Conservation (phyloP, 2,888 invertebrate genomes). For the Lycocerus yunnanus region DNA sequence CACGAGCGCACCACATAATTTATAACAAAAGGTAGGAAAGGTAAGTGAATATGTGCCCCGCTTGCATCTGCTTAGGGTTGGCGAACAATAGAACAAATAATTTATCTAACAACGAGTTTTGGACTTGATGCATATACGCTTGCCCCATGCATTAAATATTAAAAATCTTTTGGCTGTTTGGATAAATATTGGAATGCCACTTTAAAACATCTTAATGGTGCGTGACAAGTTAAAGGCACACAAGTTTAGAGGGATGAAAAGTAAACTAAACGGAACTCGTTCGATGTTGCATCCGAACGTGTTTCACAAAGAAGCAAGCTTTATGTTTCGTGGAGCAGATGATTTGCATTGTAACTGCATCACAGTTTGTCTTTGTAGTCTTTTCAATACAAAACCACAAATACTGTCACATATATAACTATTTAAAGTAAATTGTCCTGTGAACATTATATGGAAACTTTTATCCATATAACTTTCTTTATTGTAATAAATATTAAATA, state of each 20-base stretch:
- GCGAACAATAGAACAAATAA: constrained; percentile 18
- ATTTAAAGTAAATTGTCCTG: constrained; percentile 1
- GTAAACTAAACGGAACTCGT: constrained; percentile 28
- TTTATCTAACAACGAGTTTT: constrained; percentile 19
- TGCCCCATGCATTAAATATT: constrained; percentile 7
- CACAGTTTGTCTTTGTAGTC: constrained; percentile 18
- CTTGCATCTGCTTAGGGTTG: constrained; percentile 18
- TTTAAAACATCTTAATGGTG: constrained; percentile 30
- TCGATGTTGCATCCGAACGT: constrained; percentile 18
- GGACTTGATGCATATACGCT: constrained; percentile 5
- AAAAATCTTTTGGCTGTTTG: constrained; percentile 19
- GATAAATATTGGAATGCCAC: constrained; percentile 25
- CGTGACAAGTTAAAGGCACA: constrained; percentile 24
- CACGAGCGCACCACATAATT: constrained; percentile 17
- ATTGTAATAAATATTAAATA: neutral
- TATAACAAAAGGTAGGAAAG: constrained; percentile 11
- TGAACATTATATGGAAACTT: neutral
- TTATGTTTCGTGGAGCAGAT: constrained; percentile 23
- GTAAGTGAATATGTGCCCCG: constrained; percentile 5
- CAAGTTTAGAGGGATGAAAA: constrained; percentile 24
- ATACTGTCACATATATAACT: constrained; percentile 1
- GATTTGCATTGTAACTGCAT: constrained; percentile 25
- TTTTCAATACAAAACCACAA: constrained; percentile 19
- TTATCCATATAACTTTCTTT: neutral
- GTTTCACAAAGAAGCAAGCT: constrained; percentile 20